These are phyloP conservation scores for Eristalis arbustorum DNA, from an alignment of 2,888 invertebrate genomes.

Conservation along the genomic window DNA sequence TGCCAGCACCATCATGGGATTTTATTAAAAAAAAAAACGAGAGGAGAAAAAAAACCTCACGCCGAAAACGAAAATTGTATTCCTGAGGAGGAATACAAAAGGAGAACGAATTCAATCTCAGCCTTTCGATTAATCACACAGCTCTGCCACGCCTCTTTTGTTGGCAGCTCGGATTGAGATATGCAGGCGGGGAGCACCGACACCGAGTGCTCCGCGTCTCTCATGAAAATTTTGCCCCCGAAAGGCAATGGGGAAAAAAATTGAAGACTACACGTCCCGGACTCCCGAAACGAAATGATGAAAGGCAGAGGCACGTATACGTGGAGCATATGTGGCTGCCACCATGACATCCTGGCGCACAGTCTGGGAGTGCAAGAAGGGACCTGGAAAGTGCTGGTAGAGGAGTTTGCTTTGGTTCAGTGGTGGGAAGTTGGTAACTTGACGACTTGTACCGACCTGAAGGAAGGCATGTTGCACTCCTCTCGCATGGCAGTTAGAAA, in stretches of 20 bases:
- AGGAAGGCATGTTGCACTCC: no score
- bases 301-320: slow-evolving; percentile 30
- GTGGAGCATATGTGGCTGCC: slow-evolving; percentile 34
- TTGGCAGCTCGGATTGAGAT: slow-evolving; percentile 44
- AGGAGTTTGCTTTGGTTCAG: no score
- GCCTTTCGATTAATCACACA: slow-evolving; percentile 68
- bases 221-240: slow-evolving; percentile 41
- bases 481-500: no score
- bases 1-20: slow-evolving; percentile 50
- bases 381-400: neutral
- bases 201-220: slow-evolving; percentile 30
- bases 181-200: slow-evolving; percentile 17
- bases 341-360: slow-evolving; percentile 22
- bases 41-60: neutral
- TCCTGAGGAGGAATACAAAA: slow-evolving; percentile 5
- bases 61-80: neutral
- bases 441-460: no score
- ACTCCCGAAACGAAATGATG: slow-evolving; percentile 48
- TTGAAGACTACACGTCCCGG: slow-evolving; percentile 7
- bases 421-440: no score
- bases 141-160: slow-evolving; percentile 57
- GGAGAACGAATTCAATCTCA: slow-evolving; percentile 61
- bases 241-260: slow-evolving; percentile 1
- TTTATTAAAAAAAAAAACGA: slow-evolving; percentile 45
- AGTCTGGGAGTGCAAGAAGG: neutral